These are phyloP conservation scores for Epinotia nisella DNA, from an alignment of 2,888 invertebrate species.

Conservation along the genomic window DNA sequence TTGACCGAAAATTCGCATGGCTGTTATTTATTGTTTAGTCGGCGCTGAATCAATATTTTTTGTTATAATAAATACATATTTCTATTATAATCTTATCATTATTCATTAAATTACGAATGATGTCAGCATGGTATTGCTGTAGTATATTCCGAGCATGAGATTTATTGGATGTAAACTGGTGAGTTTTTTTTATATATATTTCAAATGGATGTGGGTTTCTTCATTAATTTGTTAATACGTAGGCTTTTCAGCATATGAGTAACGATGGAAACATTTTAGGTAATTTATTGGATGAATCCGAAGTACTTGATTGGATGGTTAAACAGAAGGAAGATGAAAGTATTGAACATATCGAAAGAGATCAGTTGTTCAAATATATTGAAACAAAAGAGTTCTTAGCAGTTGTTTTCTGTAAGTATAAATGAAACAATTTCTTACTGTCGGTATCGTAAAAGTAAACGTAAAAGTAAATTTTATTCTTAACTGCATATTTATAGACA, in stretches of 20 bases:
- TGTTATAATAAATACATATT: constrained; percentile 83
- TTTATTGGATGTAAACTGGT: constrained; percentile 79
- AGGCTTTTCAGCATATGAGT: constrained; percentile 57
- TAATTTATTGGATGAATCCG: constrained; percentile 88
- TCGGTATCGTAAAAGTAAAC: neutral
- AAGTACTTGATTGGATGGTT: constrained; percentile 95
- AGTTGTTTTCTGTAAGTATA: constrained; percentile 94
- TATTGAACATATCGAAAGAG: constrained; percentile 94
- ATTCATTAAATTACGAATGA: constrained; percentile 78
- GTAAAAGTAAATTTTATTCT: neutral
- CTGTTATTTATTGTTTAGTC: constrained; percentile 80
- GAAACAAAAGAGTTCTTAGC: constrained; percentile 96
- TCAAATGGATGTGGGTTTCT: constrained; percentile 84
- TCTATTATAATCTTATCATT: constrained; percentile 76
- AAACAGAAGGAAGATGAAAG: constrained; percentile 96
- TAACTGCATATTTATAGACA: constrained; percentile 80
- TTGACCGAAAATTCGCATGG: constrained; percentile 80
- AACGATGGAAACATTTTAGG: constrained; percentile 76
- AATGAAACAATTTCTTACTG: neutral
- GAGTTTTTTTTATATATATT: constrained; percentile 75
- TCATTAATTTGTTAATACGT: constrained; percentile 54
- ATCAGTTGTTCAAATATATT: constrained; percentile 92
- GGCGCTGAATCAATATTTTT: constrained; percentile 76
- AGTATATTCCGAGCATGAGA: constrained; percentile 80
- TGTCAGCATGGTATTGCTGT: constrained; percentile 83